A percentile compares a stretch with the other conserved stretches of the same genome.
phyloP scores from a whole-genome alignment of 2,888 invertebrate species.

The Drosophila mimica region DNA sequence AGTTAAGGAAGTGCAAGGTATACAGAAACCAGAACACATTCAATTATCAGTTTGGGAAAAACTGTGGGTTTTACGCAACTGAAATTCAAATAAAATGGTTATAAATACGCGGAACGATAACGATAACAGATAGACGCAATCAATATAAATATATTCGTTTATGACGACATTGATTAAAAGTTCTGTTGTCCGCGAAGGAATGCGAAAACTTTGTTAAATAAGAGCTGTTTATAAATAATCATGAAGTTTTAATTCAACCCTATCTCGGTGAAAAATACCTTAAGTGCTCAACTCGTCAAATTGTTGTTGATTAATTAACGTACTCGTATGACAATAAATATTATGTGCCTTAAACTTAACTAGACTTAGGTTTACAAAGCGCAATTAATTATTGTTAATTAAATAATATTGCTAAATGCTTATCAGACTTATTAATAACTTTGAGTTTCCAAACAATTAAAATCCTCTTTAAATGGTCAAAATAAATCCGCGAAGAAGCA shows the following conservation, averaged over 20 bases:
- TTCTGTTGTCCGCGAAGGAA: slow-evolving; percentile 43
- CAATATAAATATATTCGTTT: slow-evolving; percentile 36
- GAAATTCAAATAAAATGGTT: slow-evolving; percentile 25
- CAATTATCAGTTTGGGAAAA: background rate
- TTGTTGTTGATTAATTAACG: slow-evolving; percentile 1
- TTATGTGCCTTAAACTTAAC: background rate
- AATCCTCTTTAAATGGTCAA: slow-evolving; percentile 1
- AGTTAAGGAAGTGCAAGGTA: slow-evolving; percentile 82
- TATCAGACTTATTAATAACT: slow-evolving; percentile 4
- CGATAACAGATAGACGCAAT: slow-evolving; percentile 40
- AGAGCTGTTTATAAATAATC: slow-evolving; percentile 45
- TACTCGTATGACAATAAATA: background rate
- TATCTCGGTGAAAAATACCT: background rate
- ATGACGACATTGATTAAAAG: slow-evolving; percentile 67
- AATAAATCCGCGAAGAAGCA: background rate
- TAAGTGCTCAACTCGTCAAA: background rate
- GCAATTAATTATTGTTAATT: background rate
- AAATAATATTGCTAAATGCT: background rate
- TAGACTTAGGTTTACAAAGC: background rate
- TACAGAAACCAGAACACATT: background rate
- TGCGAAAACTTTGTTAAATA: slow-evolving; percentile 54
- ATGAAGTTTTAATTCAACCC: slow-evolving; percentile 22
- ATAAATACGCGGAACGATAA: slow-evolving; percentile 64
- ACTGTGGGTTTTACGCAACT: slow-evolving; percentile 18
- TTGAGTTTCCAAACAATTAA: slow-evolving; percentile 14